Conservation (phyloP, 1,140 invertebrate species). For the Phocides pigmalion region DNA sequence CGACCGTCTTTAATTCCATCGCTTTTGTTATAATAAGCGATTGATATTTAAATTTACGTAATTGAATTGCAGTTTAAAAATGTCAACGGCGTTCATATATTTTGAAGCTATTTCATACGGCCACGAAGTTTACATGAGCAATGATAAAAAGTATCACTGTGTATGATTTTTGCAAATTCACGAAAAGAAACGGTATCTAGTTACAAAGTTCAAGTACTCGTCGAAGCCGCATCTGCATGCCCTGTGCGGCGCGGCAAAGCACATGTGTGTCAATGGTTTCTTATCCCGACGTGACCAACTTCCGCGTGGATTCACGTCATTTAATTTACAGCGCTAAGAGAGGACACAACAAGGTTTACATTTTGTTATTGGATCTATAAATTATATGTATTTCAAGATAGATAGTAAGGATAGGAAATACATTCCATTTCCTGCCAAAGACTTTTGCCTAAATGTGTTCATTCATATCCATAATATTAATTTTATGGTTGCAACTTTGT, state of each 20-base stretch:
- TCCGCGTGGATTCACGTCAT: background rate
- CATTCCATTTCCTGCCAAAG: too few species aligned
- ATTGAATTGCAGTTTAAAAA: background rate
- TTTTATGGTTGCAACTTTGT: too few species aligned
- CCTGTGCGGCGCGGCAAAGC: background rate
- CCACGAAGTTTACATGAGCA: too few species aligned
- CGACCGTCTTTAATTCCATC: slow-evolving; percentile 9
- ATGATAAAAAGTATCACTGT: too few species aligned
- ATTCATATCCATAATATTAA: too few species aligned
- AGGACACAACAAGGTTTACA: background rate
- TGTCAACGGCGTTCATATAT: background rate
- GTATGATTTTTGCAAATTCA: too few species aligned
- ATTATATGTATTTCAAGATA: too few species aligned
- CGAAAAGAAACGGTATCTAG: background rate
- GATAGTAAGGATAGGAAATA: too few species aligned
- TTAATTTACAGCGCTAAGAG: background rate
- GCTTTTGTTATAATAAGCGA: background rate
- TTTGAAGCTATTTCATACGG: too few species aligned
- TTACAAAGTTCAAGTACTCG: background rate
- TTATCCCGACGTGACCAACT: slow-evolving; percentile 2
- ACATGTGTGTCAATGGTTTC: slow-evolving; percentile 11
- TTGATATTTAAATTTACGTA: slow-evolving; percentile 17
- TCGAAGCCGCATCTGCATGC: background rate
- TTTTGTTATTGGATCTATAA: background rate
- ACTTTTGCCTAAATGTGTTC: too few species aligned